phyloP scores from a whole-genome alignment of 2,797 vertebrate species.

The Poecilia picta region DNA sequence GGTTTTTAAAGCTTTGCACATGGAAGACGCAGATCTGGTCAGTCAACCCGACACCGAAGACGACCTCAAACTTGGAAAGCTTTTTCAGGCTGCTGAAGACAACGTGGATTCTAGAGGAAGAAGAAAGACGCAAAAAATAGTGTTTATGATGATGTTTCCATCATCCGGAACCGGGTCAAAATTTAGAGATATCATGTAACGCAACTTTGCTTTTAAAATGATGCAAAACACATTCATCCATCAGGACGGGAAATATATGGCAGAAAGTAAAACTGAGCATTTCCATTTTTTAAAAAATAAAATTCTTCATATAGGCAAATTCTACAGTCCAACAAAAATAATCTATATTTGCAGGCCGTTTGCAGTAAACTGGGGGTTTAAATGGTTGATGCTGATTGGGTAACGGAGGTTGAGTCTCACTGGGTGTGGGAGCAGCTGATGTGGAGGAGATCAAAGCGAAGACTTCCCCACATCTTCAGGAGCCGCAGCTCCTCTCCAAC shows the following conservation, averaged over 20 bases:
- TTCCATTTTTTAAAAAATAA: neutral
- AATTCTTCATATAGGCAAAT: neutral
- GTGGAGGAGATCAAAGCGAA: conserved; percentile 71
- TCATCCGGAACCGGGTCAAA: neutral
- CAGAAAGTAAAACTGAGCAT: neutral
- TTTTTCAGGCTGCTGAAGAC: conserved; percentile 77
- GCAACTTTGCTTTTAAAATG: neutral
- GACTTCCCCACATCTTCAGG: conserved; percentile 77
- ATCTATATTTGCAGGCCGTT: neutral
- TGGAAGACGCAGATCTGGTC: conserved; percentile 56
- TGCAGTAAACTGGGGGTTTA: neutral
- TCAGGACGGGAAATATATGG: no score
- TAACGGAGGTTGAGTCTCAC: conserved; percentile 55
- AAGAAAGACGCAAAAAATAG: neutral
- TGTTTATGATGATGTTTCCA: neutral
- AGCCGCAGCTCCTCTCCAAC: conserved; percentile 81
- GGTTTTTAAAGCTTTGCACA: conserved; percentile 72
- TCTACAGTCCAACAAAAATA: neutral
- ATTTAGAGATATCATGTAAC: neutral
- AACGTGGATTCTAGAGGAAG: conserved; percentile 69
- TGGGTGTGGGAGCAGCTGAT: conserved; percentile 71
- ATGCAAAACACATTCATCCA: no score
- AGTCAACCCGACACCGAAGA: conserved; percentile 59
- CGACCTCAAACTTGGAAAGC: conserved; percentile 77
- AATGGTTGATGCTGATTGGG: neutral